Percentiles rank a stretch among this genome's conserved stretches.
phyloP scores from a whole-genome alignment of 2,888 invertebrate species.

The Nephrocerus scutellatus region DNA sequence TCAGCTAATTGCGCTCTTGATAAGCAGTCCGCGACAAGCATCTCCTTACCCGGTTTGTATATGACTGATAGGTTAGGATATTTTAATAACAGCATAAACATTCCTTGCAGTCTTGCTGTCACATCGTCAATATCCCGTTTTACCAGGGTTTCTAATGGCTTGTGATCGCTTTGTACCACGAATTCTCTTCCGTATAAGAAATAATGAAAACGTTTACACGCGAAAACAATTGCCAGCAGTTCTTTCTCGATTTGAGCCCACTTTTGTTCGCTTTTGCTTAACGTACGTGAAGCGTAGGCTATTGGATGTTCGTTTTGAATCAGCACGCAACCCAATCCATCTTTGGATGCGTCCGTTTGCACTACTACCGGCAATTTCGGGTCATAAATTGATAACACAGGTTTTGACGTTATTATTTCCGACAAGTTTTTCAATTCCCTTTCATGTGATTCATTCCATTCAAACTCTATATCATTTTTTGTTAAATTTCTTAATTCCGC shows the following conservation, averaged over 20 bases:
- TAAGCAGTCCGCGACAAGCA: constrained; percentile 7
- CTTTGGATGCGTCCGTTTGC: too few relatives aligned
- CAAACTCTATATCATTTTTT: too few relatives aligned
- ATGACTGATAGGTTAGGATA: constrained; percentile 19
- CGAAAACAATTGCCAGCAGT: constrained; percentile 6
- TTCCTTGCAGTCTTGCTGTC: constrained; percentile 19
- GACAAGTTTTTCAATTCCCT: background rate
- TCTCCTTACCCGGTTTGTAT: constrained; percentile 12
- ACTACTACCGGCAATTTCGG: too few relatives aligned
- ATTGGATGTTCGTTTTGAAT: too few relatives aligned
- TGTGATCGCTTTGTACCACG: constrained; percentile 27
- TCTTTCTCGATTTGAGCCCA: constrained; percentile 24
- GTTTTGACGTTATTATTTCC: constrained; percentile 3
- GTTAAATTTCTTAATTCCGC: too few relatives aligned
- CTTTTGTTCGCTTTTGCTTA: constrained; percentile 2
- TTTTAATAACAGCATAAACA: constrained; percentile 25
- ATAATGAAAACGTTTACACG: constrained; percentile 2
- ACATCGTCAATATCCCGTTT: constrained; percentile 6
- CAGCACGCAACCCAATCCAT: too few relatives aligned
- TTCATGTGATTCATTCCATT: constrained; percentile 11
- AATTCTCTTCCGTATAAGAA: constrained; percentile 21
- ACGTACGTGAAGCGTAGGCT: constrained; percentile 28
- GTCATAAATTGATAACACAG: too few relatives aligned
- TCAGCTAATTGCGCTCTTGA: constrained; percentile 6
- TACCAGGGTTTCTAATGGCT: constrained; percentile 28